Conservation (phyloP, 2,797 vertebrate species). For the Clangula hyemalis region DNA sequence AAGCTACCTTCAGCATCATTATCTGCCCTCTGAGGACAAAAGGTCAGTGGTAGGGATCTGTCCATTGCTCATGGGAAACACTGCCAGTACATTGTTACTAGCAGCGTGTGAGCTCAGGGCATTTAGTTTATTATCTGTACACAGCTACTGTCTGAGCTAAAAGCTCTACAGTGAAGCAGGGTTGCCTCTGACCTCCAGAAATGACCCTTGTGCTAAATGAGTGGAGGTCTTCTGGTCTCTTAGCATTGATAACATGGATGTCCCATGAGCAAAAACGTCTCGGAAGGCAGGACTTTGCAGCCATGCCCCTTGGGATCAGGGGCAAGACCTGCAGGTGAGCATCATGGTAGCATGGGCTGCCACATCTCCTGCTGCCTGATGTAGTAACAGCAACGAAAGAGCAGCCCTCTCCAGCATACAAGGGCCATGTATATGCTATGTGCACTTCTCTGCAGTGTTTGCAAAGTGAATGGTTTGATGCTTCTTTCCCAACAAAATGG, state of each 20-base stretch:
- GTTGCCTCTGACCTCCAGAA: background rate
- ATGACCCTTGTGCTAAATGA: background rate
- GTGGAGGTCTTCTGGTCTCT: background rate
- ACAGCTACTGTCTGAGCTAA: background rate
- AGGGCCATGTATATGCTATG: background rate
- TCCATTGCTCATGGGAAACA: background rate
- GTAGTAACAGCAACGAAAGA: background rate
- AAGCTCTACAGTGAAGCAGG: background rate
- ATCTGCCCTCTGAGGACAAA: background rate
- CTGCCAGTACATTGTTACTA: background rate
- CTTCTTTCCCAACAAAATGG: background rate
- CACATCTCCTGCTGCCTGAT: background rate
- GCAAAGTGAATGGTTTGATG: background rate
- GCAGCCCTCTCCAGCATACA: background rate
- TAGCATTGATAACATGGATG: background rate
- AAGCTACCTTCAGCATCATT: background rate
- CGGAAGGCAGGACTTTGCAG: background rate
- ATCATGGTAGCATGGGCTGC: background rate
- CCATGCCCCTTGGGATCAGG: background rate
- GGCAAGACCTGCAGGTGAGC: background rate
- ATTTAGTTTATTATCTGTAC: background rate
- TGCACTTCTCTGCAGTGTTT: background rate
- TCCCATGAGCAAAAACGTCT: background rate
- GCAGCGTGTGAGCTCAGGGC: background rate
- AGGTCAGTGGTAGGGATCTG: background rate